Evolutionary conservation across 2,113 vertebrate species (phyloP).

Genomic region (Larimichthys polyactis): DNA sequence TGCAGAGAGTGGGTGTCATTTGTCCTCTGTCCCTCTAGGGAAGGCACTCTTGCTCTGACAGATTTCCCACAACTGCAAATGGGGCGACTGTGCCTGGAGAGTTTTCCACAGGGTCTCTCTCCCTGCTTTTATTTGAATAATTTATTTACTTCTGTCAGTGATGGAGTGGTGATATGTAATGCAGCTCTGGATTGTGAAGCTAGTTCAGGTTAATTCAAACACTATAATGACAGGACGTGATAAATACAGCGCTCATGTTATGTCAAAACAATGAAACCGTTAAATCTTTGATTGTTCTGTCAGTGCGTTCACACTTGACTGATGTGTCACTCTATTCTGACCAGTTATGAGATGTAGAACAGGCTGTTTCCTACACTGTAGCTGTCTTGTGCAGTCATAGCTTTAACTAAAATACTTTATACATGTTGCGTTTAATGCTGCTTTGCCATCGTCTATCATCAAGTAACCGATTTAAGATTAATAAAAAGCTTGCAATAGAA

Average conservation of each 20-base stretch:
- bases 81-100: constrained; percentile 59
- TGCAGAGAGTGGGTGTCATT: constrained; percentile 81
- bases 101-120: constrained; percentile 58
- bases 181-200: constrained; percentile 38
- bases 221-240: constrained; percentile 63
- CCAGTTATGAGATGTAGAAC: not conserved
- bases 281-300: constrained; percentile 47
- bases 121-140: constrained; percentile 71
- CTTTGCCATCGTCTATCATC: not conserved
- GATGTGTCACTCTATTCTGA: constrained; percentile 22
- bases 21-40: constrained; percentile 79
- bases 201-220: constrained; percentile 60
- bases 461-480: not conserved
- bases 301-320: constrained; percentile 38
- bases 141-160: constrained; percentile 79
- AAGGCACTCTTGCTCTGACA: constrained; percentile 77
- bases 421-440: not conserved
- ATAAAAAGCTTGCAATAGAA: not conserved
- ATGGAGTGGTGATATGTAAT: constrained; percentile 54
- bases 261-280: constrained; percentile 61
- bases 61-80: constrained; percentile 83
- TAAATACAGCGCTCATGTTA: constrained; percentile 61
- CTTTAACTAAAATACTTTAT: not conserved
- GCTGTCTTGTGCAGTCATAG: not conserved
- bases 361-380: not conserved